Evolutionary conservation across 2,888 invertebrate genomes (phyloP), one percentile per base, ranked within the genome.

Genomic region (Drosophila longiperda): DNA sequence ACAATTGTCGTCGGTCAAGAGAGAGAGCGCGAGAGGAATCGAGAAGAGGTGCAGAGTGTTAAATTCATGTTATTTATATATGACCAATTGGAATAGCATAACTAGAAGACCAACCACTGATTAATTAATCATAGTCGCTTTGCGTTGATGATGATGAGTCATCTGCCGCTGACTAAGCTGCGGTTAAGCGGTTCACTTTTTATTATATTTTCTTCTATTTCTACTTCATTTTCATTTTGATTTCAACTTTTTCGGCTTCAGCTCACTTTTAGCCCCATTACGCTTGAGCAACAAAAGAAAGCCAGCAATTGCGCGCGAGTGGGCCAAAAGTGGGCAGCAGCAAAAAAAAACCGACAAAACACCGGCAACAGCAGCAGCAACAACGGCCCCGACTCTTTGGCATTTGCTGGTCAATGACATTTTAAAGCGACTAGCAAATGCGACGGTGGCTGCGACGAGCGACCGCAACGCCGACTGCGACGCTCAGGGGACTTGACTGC

Each of bases 391-490:
- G 71, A 66, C 80, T 76, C 66, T 75, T 45, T 82, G 81, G 85
- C 89, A 89, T 87, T 87, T 87, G 82, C 89, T 89, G 91, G 89
- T 91, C 89, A 90, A 90, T 91, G 89, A 91, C 89, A 91, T 89
- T 90, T 89, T 80, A 77, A 75, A 89, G 87, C 77, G 62, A 59
- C 62, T 64, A 54, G 36, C 66, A 59, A 58, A 54, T 66, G 63
- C 66, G 62, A 40, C 65, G 42, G 29, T 52, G 33, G 42, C 52
- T 34, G 57, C 55, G 58, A 32, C 48, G 20, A 45, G 23, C 54
- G 54, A 63, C 75, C 3, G 57, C 50, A 60, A 53, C 69, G 6
- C 26, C 32, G 38, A 54, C 65, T 36, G 57, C 52, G 38, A 6
- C 48, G n/a, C 45, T 8, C 45, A 45, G 45, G 23, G 23, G 45